These are phyloP conservation scores for Heliconius hewitsoni DNA, from an alignment of 1,140 invertebrate genomes.

Conservation along the genomic window DNA sequence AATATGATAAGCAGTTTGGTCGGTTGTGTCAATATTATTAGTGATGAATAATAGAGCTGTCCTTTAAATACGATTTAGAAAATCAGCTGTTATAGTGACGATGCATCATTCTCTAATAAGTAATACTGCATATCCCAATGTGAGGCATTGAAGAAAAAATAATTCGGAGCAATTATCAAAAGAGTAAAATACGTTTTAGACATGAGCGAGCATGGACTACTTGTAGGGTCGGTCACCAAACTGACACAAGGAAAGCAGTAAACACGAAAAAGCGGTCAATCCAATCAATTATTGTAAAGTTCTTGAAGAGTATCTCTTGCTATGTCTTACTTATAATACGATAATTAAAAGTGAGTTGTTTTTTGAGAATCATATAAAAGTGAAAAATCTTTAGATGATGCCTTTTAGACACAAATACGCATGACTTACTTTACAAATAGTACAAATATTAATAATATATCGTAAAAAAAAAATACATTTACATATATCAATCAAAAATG, in stretches of 20 bases:
- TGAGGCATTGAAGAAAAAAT: slow-evolving; percentile 80
- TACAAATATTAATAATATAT: neutral
- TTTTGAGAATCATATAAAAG: slow-evolving; percentile 75
- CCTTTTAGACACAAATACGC: slow-evolving; percentile 48
- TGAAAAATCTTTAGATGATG: slow-evolving; percentile 47
- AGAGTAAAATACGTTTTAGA: slow-evolving; percentile 77
- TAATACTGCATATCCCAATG: slow-evolving; percentile 78
- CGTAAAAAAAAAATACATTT: neutral
- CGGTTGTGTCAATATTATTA: slow-evolving; percentile 69
- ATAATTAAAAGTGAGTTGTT: slow-evolving; percentile 75
- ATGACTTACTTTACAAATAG: slow-evolving; percentile 49
- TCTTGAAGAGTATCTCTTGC: slow-evolving; percentile 58
- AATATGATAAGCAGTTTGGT: slow-evolving; percentile 59
- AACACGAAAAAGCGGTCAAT: slow-evolving; percentile 83
- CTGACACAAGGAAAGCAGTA: slow-evolving; percentile 83
- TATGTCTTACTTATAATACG: slow-evolving; percentile 55
- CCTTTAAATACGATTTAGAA: slow-evolving; percentile 78
- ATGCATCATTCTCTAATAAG: slow-evolving; percentile 78
- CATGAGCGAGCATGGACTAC: slow-evolving; percentile 82
- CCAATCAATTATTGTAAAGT: slow-evolving; percentile 79
- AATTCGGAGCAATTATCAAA: slow-evolving; percentile 77
- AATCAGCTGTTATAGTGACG: slow-evolving; percentile 81
- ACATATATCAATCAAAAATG: neutral
- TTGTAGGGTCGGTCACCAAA: slow-evolving; percentile 80
- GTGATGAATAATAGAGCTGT: slow-evolving; percentile 81